These are phyloP conservation scores for Andricus curvator DNA, from an alignment of 2,888 invertebrate genomes.

Conservation along the genomic window DNA sequence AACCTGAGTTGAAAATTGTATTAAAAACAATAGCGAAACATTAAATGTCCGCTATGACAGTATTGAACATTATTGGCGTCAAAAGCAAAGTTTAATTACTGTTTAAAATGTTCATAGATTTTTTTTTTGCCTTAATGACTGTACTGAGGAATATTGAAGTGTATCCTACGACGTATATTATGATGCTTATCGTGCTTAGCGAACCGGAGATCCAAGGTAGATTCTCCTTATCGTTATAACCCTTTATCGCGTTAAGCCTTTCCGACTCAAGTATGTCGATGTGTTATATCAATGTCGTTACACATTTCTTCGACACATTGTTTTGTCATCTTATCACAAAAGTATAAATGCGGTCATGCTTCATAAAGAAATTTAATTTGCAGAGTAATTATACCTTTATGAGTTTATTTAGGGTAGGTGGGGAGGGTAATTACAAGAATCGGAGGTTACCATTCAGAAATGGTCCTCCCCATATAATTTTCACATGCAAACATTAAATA, in stretches of 20 bases:
- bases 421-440: too few relatives aligned
- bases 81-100: not conserved
- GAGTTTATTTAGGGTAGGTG: too few relatives aligned
- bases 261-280: constrained; percentile 6
- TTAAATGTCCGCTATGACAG: not conserved
- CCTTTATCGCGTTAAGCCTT: constrained; percentile 20
- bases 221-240: constrained; percentile 32
- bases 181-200: constrained; percentile 5
- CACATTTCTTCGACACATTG: not conserved
- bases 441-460: too few relatives aligned
- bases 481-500: too few relatives aligned
- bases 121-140: not conserved
- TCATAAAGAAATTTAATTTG: not conserved
- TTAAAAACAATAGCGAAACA: not conserved
- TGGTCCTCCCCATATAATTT: too few relatives aligned
- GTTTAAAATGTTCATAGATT: not conserved
- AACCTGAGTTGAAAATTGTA: not conserved
- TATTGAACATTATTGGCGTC: not conserved
- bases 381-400: not conserved
- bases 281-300: not conserved
- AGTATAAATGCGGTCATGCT: not conserved
- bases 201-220: constrained; percentile 15
- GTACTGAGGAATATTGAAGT: not conserved
- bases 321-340: not conserved
- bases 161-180: constrained; percentile 10